phyloP scores from a whole-genome alignment of 2,113 vertebrate species.

The Equus quagga region DNA sequence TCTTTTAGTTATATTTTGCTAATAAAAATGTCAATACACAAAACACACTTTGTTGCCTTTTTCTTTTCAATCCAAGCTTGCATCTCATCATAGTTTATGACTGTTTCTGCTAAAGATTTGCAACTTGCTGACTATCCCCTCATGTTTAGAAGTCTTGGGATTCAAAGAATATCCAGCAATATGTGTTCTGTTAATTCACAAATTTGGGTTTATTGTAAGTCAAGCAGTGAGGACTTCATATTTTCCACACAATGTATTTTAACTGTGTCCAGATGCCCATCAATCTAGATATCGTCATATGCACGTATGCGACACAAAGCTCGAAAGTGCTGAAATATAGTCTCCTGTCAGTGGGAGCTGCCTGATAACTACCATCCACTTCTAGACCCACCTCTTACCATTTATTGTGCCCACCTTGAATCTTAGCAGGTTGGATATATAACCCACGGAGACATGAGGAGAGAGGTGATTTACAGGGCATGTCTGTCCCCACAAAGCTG shows the following conservation, averaged over 20 bases:
- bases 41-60: conserved; percentile 24
- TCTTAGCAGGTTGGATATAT: neutral
- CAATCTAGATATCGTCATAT: neutral
- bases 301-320: neutral
- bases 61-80: conserved; percentile 10
- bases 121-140: neutral
- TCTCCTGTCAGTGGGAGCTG: neutral
- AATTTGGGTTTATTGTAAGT: neutral
- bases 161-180: neutral
- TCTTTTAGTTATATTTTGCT: conserved; percentile 64
- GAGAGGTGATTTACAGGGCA: neutral
- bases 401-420: accelerated
- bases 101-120: neutral
- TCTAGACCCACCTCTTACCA: neutral
- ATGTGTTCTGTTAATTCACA: neutral
- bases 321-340: neutral
- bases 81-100: neutral
- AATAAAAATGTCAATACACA: conserved; percentile 78
- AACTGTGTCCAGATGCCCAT: neutral
- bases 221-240: neutral
- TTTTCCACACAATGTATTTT: neutral
- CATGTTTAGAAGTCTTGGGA: neutral
- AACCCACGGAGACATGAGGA: neutral
- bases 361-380: accelerated
- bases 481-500: neutral